phyloP scores from a whole-genome alignment of 2,113 vertebrate genomes.

The Dipodomys stephensi region DNA sequence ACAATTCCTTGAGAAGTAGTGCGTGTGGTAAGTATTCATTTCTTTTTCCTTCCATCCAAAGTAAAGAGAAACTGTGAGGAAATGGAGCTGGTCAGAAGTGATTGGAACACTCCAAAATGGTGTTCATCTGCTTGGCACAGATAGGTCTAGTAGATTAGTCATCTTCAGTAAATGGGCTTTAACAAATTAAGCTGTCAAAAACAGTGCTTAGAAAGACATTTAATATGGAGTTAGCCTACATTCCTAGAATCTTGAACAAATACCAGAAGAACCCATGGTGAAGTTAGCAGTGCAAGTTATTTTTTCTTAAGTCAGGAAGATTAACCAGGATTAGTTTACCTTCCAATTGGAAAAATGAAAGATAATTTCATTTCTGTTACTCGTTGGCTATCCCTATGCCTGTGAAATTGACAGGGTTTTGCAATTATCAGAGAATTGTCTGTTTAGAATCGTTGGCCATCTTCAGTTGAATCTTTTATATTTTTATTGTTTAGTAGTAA shows the following conservation, averaged over 20 bases:
- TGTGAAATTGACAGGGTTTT: background rate
- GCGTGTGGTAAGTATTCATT: constrained; percentile 5
- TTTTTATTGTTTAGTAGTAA: constrained; percentile 8
- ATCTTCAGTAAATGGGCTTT: constrained; percentile 11
- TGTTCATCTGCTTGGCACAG: background rate
- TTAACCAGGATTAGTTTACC: constrained; percentile 52
- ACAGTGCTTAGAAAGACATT: constrained; percentile 49
- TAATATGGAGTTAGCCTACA: constrained; percentile 14
- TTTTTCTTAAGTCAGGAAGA: constrained; percentile 33
- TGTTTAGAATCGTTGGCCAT: constrained; percentile 5
- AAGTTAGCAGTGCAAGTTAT: constrained; percentile 41
- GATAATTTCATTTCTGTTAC: constrained; percentile 22
- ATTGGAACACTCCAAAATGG: background rate
- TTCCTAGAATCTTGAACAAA: constrained; percentile 54
- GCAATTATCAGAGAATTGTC: constrained; percentile 11
- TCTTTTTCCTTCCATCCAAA: constrained; percentile 36
- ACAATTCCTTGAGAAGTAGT: constrained; percentile 35
- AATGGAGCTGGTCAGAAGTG: constrained; percentile 37
- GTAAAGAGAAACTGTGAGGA: constrained; percentile 42
- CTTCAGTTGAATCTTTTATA: background rate
- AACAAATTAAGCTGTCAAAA: constrained; percentile 34
- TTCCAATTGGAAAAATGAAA: constrained; percentile 44
- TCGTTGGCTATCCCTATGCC: background rate
- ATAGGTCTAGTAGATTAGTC: constrained; percentile 10
- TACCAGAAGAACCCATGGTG: constrained; percentile 6